phyloP scores from a whole-genome alignment of 2,888 invertebrate species.

The Branchinecta sandiegonensis region DNA sequence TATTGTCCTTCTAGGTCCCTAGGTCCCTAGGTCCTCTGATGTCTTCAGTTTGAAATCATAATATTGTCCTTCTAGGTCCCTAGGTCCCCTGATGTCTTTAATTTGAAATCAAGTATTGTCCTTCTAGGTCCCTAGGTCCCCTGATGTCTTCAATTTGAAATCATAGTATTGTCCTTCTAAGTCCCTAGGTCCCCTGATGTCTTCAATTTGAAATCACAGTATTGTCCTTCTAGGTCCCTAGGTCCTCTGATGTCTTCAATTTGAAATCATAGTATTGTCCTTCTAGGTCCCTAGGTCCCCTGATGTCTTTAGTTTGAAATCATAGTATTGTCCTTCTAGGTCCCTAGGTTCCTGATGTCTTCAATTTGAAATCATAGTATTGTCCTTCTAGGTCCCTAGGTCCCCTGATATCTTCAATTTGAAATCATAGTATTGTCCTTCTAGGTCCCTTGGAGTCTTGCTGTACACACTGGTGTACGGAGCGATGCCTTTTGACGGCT shows the following conservation, averaged over 20 bases:
- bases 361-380: no score
- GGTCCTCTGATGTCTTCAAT: no score
- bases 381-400: constrained; percentile 63
- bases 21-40: no score
- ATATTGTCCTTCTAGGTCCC: constrained; percentile 47
- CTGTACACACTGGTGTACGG: constrained; percentile 96
- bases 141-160: no score
- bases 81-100: no score
- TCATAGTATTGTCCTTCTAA: constrained; percentile 34
- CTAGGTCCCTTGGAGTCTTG: constrained; percentile 84
- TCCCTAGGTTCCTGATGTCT: no score
- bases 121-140: constrained; percentile 75
- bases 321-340: constrained; percentile 39
- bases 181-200: no score
- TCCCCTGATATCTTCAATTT: no score
- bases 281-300: constrained; percentile 71
- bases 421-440: constrained; percentile 26
- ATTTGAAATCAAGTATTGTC: background rate
- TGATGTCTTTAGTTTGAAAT: no score
- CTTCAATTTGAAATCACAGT: no score
- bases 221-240: constrained; percentile 52
- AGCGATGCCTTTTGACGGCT: constrained; percentile 97
- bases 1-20: constrained; percentile 52
- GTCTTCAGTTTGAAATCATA: no score
- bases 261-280: background rate